Evolutionary conservation across 2,797 vertebrate genomes (phyloP).

Genomic region (Capromys pilorides): DNA sequence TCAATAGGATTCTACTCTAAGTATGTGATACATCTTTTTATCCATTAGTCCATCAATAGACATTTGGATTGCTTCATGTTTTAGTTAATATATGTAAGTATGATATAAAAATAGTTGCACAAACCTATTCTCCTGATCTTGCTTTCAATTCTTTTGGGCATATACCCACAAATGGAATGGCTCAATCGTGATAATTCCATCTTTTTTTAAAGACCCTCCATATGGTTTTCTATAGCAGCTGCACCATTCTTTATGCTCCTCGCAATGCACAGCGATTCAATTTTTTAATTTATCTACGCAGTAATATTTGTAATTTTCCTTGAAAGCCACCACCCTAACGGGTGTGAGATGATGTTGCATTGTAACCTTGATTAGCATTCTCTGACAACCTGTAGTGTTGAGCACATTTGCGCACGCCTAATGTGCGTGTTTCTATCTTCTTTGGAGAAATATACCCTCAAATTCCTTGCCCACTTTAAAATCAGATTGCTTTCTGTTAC

Average conservation of each 20-base stretch:
- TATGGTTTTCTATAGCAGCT: background rate
- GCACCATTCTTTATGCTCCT: background rate
- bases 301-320: background rate
- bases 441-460: background rate
- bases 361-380: background rate
- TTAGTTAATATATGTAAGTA: background rate
- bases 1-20: background rate
- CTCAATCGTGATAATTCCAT: background rate
- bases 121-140: background rate
- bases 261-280: background rate
- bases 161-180: background rate
- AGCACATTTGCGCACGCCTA: background rate
- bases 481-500: background rate
- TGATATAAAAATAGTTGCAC: background rate
- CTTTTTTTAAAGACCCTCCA: background rate
- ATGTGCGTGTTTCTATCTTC: background rate
- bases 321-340: background rate
- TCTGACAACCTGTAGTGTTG: background rate
- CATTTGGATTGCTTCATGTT: background rate
- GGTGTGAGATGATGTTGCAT: background rate
- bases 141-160: background rate
- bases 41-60: background rate
- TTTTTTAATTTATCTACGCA: background rate
- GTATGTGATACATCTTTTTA: background rate
- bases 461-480: background rate